Evolutionary conservation across 2,888 invertebrate genomes (phyloP).

Genomic region (Beris chalybata): DNA sequence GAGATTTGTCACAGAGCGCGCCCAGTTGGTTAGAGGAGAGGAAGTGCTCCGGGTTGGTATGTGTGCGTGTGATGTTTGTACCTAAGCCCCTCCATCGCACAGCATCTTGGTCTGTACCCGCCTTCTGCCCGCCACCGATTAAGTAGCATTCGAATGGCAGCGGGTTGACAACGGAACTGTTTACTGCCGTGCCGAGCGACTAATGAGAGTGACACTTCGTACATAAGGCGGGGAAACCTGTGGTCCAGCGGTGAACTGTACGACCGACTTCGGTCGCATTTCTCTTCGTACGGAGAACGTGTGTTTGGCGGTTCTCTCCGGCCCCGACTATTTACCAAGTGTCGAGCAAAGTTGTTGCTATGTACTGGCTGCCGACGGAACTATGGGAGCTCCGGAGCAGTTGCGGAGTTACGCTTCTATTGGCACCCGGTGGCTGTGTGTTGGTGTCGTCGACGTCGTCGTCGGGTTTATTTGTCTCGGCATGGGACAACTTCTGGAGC

Average conservation of each 20-base stretch:
- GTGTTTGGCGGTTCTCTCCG: too few species aligned
- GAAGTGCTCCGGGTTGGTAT: background rate
- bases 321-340: slow-evolving; percentile 14
- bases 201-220: slow-evolving; percentile 17
- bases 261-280: slow-evolving; percentile 17
- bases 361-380: background rate
- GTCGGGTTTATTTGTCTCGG: slow-evolving; percentile 22
- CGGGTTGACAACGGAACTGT: background rate
- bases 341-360: slow-evolving; percentile 8
- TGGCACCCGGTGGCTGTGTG: background rate
- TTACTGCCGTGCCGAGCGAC: slow-evolving; percentile 6
- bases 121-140: background rate
- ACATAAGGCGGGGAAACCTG: slow-evolving; percentile 5
- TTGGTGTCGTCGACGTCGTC: slow-evolving; percentile 17
- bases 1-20: background rate
- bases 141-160: background rate
- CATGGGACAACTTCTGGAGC: background rate
- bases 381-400: background rate
- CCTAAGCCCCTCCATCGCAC: slow-evolving; percentile 5
- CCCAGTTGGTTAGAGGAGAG: slow-evolving; percentile 24
- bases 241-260: slow-evolving; percentile 14
- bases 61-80: slow-evolving; percentile 1
- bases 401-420: background rate
- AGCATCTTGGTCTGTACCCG: background rate
- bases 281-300: background rate